Percentiles rank a stretch among this genome's conserved stretches.
phyloP scores from a whole-genome alignment of 2,888 invertebrate species.

The Theristus sp. region DNA sequence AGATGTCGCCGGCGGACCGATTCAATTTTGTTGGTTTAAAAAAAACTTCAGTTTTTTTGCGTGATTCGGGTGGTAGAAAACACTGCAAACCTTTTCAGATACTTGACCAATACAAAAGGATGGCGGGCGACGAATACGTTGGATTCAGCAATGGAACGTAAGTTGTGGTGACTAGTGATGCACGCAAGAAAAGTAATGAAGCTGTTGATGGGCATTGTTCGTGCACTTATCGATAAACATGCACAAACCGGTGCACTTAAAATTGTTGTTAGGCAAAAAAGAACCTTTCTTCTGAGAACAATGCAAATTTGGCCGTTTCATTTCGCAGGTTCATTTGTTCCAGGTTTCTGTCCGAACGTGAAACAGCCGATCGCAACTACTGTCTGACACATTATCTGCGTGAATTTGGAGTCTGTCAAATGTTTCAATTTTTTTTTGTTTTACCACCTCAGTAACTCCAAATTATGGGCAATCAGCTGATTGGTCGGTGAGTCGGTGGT shows the following conservation, averaged over 20 bases:
- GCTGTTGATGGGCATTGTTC: no score
- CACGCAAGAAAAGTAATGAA: no score
- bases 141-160: slow-evolving; percentile 81
- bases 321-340: slow-evolving; percentile 6
- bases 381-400: slow-evolving; percentile 93
- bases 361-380: slow-evolving; percentile 89
- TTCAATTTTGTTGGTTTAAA: slow-evolving; percentile 26
- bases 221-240: no score
- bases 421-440: neutral
- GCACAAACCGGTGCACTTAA: no score
- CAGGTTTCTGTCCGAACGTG: slow-evolving; percentile 74
- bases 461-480: no score
- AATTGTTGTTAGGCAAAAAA: no score
- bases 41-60: no score
- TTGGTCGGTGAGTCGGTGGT: no score
- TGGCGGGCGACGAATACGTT: slow-evolving; percentile 67
- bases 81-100: no score
- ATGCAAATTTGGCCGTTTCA: neutral
- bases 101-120: slow-evolving; percentile 30
- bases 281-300: neutral
- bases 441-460: no score
- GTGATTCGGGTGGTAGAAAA: no score
- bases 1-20: slow-evolving; percentile 30
- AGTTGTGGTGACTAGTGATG: no score
- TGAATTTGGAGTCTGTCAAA: slow-evolving; percentile 45